Evolutionary conservation across 2,797 vertebrate genomes (phyloP), one percentile per base, ranked within the genome.

Genomic region (Ambastaia sidthimunki): DNA sequence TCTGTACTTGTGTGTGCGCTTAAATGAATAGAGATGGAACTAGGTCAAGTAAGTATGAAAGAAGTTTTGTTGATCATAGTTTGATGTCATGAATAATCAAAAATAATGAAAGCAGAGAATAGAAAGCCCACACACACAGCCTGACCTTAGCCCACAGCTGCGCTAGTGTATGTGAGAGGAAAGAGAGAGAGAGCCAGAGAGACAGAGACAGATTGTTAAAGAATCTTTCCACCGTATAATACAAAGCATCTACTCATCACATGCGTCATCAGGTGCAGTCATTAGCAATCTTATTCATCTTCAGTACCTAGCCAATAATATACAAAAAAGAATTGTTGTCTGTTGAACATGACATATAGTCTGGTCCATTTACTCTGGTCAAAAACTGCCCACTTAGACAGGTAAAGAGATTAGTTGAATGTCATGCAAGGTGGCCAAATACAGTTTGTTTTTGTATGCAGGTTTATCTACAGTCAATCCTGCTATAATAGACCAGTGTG

Each of bases 1-100:
- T 44, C 41, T 44, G 41, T 11, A 41, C 37, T 41, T 41, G 37
- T 41, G 37, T 41, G 37, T 41, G 37, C 7, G 37, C 37, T 41
- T 41, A 0, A 41, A 41, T 41, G 37, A 41, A 41, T 41, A 41
- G 37, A 41, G 37, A 41, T 41, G 37, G 7, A 41, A 41, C 37
- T 41, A 5, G 37, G 37, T 41, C 37, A 5, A 41, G 37, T 41
- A 67, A 69, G 50, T 66, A 80, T 69, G 65, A 83, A 81, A 84
- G 65, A 31, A 62, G 31, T 23, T 16, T 68, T 73, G 47, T 74
- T 71, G 81, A 81, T 83, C 69, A 82, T 83, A 86, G 76, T 41
- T 11, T 44, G 41, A 44, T 44, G 41, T 44, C 41, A 44, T 44
- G 41, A 44, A 44, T 44, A 44, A 44, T 11, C 10, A 44, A 44